Base-by-base conservation (phyloP, 2,888 invertebrate genomes). In the Cataglyphis cursor region DNA sequence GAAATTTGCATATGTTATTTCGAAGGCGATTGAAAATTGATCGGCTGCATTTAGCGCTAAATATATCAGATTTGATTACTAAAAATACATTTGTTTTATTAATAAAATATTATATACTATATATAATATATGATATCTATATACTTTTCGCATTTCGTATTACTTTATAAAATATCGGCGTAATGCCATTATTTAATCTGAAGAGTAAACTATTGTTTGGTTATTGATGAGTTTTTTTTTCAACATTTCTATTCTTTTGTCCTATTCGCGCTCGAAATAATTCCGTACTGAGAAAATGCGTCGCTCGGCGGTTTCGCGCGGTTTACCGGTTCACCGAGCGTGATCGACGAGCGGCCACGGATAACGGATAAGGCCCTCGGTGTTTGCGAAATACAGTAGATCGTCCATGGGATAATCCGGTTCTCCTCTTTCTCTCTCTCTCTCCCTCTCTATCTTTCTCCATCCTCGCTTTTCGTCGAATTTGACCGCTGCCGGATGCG, bases 401-500 rank as follows among this genome's bases (percentile, higher is more conserved):
- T 80, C 72, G 78, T 78, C 78, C 78, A 44, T 80, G 73, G 44
- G 73, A 80, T 80, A 80, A 80, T 80, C 73, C 78, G 72, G 72
- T 72, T 80, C 31, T 59, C 72, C 70, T 59, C 57, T 31, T 31
- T 44, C 70, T 31, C 68, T 62, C 21, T 44, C 41, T n/a, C 48
- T 38, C 5, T n/a, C 54, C 31, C 0, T 28, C 68, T 62, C 31
- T 44, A 41, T 15, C 65, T 38, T 15, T 28, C 54, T n/a, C 54
- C 15, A 41, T 66, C 35, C 75, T 38, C 57, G 76, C 73, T 80
- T 72, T 72, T 80, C 78, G 72, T 80, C 44, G 72, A 80, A 80
- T 80, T 80, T 80, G 78, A 80, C 78, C 78, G 78, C 59, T 44
- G 72, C 78, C 78, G 78, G 78, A 80, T 80, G 78, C 78, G 78